Evolutionary conservation across 2,888 invertebrate genomes (phyloP).

Genomic region (Smittia sp.): DNA sequence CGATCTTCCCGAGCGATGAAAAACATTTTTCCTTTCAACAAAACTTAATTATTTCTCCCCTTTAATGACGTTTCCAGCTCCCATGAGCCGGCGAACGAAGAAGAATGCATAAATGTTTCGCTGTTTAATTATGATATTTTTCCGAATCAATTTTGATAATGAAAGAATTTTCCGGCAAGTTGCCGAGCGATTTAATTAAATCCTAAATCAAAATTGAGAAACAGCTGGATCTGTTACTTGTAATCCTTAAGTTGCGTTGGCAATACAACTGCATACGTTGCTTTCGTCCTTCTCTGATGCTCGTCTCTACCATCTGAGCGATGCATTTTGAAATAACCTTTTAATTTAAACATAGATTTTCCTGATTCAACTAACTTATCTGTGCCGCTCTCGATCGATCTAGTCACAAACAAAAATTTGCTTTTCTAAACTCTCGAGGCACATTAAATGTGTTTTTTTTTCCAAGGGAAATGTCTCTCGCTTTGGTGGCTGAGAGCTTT

Average conservation of each 20-base stretch:
- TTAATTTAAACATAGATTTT: no score
- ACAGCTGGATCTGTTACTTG: not conserved
- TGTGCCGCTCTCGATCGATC: no score
- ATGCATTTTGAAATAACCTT: no score
- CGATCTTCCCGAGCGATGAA: slow-evolving; percentile 10
- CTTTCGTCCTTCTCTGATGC: no score
- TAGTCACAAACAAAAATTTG: no score
- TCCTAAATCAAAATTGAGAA: not conserved
- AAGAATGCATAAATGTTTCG: slow-evolving; percentile 18
- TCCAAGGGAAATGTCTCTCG: no score
- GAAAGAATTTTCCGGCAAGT: not conserved
- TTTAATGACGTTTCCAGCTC: slow-evolving; percentile 6
- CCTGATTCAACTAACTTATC: no score
- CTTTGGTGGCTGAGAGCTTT: not conserved
- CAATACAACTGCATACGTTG: no score
- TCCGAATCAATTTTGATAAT: slow-evolving; percentile 17
- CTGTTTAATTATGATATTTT: slow-evolving; percentile 17
- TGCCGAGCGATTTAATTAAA: slow-evolving; percentile 27
- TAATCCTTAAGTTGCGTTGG: not conserved
- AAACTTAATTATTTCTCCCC: not conserved
- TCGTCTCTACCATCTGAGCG: no score
- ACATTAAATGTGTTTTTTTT: no score
- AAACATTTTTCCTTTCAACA: not conserved
- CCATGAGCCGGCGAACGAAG: not conserved
- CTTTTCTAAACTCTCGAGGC: no score